Percentiles rank a stretch among this genome's conserved stretches.
These are phyloP conservation scores for Chaetogeoica ovagalla DNA, from an alignment of 2,888 invertebrate genomes.

Conservation along the genomic window DNA sequence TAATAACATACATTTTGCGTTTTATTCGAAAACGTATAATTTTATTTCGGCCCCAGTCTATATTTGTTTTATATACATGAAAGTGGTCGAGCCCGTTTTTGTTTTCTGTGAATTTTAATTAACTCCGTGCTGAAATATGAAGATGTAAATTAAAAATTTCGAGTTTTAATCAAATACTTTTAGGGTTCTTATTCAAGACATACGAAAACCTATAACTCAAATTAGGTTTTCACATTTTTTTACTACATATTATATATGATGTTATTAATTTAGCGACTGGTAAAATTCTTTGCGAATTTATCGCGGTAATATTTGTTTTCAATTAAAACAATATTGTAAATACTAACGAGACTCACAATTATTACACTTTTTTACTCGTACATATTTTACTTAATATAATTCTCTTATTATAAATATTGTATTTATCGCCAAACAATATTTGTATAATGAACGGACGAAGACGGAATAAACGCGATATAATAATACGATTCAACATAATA, in stretches of 20 bases:
- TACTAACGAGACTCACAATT: too few species aligned
- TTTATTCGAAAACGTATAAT: too few species aligned
- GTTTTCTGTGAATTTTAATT: neutral
- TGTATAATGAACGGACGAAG: too few species aligned
- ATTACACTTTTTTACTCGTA: too few species aligned
- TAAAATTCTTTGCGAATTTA: neutral
- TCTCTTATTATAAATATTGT: too few species aligned
- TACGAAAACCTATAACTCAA: neutral
- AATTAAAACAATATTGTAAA: neutral
- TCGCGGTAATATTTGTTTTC: neutral
- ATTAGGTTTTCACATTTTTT: neutral
- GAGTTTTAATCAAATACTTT: neutral
- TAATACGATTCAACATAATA: too few species aligned
- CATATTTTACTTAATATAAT: too few species aligned
- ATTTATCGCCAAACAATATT: too few species aligned
- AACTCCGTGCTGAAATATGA: constrained; percentile 24
- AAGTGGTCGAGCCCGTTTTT: neutral
- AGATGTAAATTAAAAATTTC: neutral
- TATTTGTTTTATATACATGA: neutral
- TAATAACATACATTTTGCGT: too few species aligned
- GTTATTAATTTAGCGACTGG: neutral
- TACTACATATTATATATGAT: neutral
- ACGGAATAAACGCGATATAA: too few species aligned
- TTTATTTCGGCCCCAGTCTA: neutral
- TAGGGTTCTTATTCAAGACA: neutral